These are phyloP conservation scores for Pristionchus pacificus DNA, from an alignment of 1,140 invertebrate species.

Conservation along the genomic window DNA sequence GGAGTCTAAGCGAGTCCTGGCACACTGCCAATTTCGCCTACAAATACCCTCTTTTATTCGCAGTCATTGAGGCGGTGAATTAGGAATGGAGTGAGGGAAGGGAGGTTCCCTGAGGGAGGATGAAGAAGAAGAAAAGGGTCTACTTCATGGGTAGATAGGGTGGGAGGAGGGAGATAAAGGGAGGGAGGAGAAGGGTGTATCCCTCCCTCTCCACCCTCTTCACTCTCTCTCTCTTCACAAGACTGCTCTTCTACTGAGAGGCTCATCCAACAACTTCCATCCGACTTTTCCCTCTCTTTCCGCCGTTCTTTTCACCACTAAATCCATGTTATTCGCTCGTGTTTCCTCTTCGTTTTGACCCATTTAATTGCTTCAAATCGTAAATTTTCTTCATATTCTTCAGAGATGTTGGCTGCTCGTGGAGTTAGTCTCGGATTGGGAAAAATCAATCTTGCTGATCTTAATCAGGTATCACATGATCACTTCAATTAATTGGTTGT, in stretches of 20 bases:
- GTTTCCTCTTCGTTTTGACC: background rate
- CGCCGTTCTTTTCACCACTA: background rate
- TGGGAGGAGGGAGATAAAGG: background rate
- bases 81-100: background rate
- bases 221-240: background rate
- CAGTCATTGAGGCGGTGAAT: too few species aligned
- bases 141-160: background rate
- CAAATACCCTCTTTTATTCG: too few species aligned
- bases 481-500: slow-evolving; percentile 2
- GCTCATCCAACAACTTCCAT: too few species aligned
- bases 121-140: background rate
- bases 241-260: too few species aligned
- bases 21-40: too few species aligned
- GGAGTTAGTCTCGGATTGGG: slow-evolving; percentile 49
- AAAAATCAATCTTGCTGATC: slow-evolving; percentile 51
- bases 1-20: too few species aligned
- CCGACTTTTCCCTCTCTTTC: background rate
- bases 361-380: too few species aligned
- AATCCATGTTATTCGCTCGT: background rate
- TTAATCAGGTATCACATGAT: slow-evolving; percentile 40
- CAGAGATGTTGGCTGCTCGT: slow-evolving; percentile 50
- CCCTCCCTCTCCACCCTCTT: background rate
- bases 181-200: background rate
- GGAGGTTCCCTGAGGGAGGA: too few species aligned
- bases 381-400: too few species aligned